Evolutionary conservation across 1,140 invertebrate genomes (phyloP).

Genomic region (Periplaneta americana): DNA sequence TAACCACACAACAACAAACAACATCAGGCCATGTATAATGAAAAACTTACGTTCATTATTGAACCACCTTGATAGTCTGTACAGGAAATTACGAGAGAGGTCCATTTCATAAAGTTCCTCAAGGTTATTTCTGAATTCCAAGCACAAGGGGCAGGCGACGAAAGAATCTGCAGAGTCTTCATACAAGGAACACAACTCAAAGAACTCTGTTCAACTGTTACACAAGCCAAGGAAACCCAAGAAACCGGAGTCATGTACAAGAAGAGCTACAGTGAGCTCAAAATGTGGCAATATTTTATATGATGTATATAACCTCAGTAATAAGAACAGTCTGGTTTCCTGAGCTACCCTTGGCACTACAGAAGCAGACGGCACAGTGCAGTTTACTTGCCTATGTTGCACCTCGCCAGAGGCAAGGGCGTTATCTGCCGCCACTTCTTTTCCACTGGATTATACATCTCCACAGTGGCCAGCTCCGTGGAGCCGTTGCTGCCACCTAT

Average conservation of each 20-base stretch:
- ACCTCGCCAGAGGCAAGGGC: slow-evolving; percentile 56
- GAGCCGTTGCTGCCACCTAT: slow-evolving; percentile 77
- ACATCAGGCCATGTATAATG: too few relatives aligned
- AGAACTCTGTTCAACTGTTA: background rate
- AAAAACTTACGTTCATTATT: too few relatives aligned
- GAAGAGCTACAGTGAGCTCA: too few relatives aligned
- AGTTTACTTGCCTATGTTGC: slow-evolving; percentile 55
- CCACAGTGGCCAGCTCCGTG: slow-evolving; percentile 61
- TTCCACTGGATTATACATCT: slow-evolving; percentile 51
- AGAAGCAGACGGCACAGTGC: background rate
- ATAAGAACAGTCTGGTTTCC: too few relatives aligned
- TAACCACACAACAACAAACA: too few relatives aligned
- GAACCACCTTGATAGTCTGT: too few relatives aligned
- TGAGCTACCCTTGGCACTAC: background rate
- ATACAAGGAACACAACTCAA: background rate
- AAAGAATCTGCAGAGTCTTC: background rate
- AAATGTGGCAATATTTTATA: background rate
- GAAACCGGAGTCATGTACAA: too few relatives aligned
- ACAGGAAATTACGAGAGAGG: background rate
- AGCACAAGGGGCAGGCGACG: background rate
- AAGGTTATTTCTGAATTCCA: background rate
- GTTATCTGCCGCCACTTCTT: slow-evolving; percentile 59
- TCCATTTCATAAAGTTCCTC: background rate
- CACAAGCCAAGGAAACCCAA: background rate
- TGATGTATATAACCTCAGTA: background rate